phyloP scores from a whole-genome alignment of 2,888 invertebrate genomes.

The Ormyrus pomaceus region DNA sequence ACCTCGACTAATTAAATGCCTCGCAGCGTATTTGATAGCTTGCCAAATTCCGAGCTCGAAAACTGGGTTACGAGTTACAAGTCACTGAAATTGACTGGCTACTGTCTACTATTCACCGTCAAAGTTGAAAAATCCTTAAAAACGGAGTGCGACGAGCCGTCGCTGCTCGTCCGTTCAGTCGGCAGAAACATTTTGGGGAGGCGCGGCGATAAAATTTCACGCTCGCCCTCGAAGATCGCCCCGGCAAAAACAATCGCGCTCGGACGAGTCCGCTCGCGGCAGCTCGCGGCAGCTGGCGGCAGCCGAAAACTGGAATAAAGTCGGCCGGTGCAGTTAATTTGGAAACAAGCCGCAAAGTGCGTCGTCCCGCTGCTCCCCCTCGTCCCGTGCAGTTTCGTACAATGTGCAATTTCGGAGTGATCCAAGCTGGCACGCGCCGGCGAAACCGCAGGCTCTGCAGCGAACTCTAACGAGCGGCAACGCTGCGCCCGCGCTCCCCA shows the following conservation, averaged over 20 bases:
- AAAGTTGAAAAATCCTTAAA: too few relatives aligned
- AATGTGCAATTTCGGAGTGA: slow-evolving; percentile 46
- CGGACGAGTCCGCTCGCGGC: not conserved
- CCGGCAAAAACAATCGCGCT: not conserved
- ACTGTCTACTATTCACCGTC: too few relatives aligned
- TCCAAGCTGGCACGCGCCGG: slow-evolving; percentile 15
- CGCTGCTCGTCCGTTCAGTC: too few relatives aligned
- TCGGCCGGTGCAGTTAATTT: slow-evolving; percentile 49
- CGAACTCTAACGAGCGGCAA: slow-evolving; percentile 51
- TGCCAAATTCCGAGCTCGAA: too few relatives aligned
- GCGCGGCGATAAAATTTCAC: not conserved
- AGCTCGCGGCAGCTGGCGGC: not conserved
- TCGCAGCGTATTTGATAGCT: too few relatives aligned
- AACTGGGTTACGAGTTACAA: too few relatives aligned
- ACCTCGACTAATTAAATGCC: too few relatives aligned
- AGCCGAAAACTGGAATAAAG: slow-evolving; percentile 9
- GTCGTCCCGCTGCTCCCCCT: slow-evolving; percentile 32
- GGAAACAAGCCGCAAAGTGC: slow-evolving; percentile 53
- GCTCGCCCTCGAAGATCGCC: not conserved
- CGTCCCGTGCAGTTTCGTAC: slow-evolving; percentile 39
- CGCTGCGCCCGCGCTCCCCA: slow-evolving; percentile 16
- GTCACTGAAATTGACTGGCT: too few relatives aligned
- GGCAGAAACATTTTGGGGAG: too few relatives aligned
- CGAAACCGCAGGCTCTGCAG: slow-evolving; percentile 50
- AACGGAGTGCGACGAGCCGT: too few relatives aligned